Evolutionary conservation across 2,113 vertebrate species (phyloP), one percentile per base, ranked within the genome.

Genomic region (Dromiciops gliroides): DNA sequence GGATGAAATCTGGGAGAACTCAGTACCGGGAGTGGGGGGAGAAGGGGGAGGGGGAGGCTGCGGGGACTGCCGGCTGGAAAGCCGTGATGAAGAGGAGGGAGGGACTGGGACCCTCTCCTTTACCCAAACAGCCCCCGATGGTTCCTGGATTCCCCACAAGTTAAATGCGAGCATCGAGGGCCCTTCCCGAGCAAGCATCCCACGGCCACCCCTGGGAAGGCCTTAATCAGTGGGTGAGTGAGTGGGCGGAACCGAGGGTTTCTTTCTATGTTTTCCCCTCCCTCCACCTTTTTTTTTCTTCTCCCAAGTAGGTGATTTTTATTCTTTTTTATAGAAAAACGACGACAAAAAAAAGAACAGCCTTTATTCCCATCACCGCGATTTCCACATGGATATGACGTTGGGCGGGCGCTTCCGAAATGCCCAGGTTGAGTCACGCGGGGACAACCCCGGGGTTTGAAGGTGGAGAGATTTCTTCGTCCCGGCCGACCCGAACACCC

Each of bases 311-410:
- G 96, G 94, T 96, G 95, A 91, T 96, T 98, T 98, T 97, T 96
- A n/a, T 75, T 75, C 19, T 67, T 67, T 67, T 67, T 67, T 14
- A 11, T 37, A 37, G 31, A 98, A 98, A 96, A 96, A 90, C 53
- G 92, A 50, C 93, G n/a, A 19, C 51, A n/a, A 92, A 96, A 51
- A 90, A 97, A 97, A 97, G 94, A 97, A 95, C 96, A 96, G 50
- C 96, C 94, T 98, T 95, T 95, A 96, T 95, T 97, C 97, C 97
- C 97, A 98, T 96, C 96, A 98, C 91, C n/a, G 92, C 97, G 94
- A 97, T 98, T 98, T 98, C 97, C 97, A 98, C 97, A 97, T 96
- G 97, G 97, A 98, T 96, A 93, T 98, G 97, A 98, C 97, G 97
- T 93, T 51, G 91, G 51, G 93, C 53, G 22, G 14, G 60, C 11